Conservation (phyloP, 2,888 invertebrate genomes). For the Caenorhabditis japonica region DNA sequence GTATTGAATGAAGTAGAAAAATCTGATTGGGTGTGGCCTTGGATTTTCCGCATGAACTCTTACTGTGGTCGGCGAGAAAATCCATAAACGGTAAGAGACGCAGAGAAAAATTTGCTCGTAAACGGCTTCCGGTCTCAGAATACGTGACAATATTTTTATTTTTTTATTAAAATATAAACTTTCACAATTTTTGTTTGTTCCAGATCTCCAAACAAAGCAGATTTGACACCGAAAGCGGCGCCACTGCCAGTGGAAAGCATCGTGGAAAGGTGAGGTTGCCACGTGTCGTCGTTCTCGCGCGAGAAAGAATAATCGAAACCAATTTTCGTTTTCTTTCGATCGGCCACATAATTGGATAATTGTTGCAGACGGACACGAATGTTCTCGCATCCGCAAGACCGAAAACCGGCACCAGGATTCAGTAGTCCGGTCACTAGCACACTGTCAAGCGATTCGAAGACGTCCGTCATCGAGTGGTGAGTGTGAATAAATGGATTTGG, state of each 20-base stretch:
- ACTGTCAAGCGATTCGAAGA: slow-evolving; percentile 20
- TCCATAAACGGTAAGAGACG: no score
- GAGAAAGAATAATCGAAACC: slow-evolving; percentile 3
- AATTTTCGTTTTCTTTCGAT: slow-evolving; percentile 6
- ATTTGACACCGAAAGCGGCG: slow-evolving; percentile 19
- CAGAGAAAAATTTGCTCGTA: no score
- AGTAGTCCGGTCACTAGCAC: slow-evolving; percentile 35
- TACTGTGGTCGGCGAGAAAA: no score
- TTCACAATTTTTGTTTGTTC: no score
- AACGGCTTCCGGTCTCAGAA: no score
- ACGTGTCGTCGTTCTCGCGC: neutral
- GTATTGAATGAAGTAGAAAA: no score
- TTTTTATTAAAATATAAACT: no score
- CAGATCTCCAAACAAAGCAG: slow-evolving; percentile 39
- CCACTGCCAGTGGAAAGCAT: slow-evolving; percentile 33
- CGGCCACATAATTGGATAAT: slow-evolving; percentile 3
- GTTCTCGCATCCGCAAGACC: slow-evolving; percentile 46
- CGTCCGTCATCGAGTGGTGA: slow-evolving; percentile 32
- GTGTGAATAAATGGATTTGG: slow-evolving; percentile 1
- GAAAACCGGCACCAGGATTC: slow-evolving; percentile 30
- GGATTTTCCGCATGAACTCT: no score
- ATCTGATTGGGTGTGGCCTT: no score
- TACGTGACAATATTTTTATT: no score
- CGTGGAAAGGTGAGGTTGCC: slow-evolving; percentile 39
- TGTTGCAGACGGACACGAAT: slow-evolving; percentile 37